phyloP scores from a whole-genome alignment of 1,140 invertebrate species.

The Phymastichus coffea region DNA sequence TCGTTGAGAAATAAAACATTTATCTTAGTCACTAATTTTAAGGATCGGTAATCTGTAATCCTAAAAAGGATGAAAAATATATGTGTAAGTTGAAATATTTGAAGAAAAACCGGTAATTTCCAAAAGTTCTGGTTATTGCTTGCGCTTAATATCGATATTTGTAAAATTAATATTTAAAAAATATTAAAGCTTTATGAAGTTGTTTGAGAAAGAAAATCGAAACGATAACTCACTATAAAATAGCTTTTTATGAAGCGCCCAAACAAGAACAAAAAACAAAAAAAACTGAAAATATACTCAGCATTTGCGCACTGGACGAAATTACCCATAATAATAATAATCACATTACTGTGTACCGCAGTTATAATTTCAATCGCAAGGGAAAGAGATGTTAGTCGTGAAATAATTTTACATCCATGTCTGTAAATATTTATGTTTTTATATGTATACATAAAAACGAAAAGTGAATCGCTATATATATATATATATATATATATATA shows the following conservation, averaged over 20 bases:
- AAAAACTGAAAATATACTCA: constrained; percentile 26
- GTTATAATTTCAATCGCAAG: constrained; percentile 36
- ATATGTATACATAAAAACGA: constrained; percentile 47
- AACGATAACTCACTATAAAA: constrained; percentile 25
- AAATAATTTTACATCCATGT: constrained; percentile 50
- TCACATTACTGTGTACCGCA: constrained; percentile 39
- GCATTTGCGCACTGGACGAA: constrained; percentile 26
- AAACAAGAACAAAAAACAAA: constrained; percentile 25
- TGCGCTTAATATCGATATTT: constrained; percentile 56
- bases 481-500: constrained; percentile 33
- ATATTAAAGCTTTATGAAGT: constrained; percentile 35
- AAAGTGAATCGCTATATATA: constrained; percentile 33
- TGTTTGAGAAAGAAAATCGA: constrained; percentile 28
- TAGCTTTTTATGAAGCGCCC: constrained; percentile 25
- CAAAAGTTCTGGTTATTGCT: constrained; percentile 37
- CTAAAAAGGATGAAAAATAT: constrained; percentile 12
- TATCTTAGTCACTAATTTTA: constrained; percentile 52
- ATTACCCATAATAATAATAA: constrained; percentile 46
- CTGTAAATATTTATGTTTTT: constrained; percentile 58
- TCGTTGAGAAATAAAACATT: constrained; percentile 28
- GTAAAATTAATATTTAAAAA: constrained; percentile 33
- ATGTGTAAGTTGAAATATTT: constrained; percentile 8
- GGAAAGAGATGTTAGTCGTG: constrained; percentile 36
- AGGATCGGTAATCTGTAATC: constrained; percentile 33
- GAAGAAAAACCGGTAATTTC: constrained; percentile 17